Conservation (phyloP, 2,113 vertebrate species). For the Pelodiscus sinensis region DNA sequence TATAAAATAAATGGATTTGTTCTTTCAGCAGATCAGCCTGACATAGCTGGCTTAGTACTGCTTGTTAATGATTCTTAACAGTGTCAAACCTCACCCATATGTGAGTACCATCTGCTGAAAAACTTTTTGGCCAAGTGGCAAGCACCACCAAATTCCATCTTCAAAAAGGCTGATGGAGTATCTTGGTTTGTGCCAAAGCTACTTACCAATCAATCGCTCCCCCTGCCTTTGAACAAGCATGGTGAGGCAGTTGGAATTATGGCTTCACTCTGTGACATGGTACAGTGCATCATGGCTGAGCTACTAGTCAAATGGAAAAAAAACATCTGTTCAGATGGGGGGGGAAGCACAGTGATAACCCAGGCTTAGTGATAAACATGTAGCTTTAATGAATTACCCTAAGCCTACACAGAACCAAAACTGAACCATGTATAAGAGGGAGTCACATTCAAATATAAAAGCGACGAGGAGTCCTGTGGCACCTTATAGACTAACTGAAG, state of each 20-base stretch:
- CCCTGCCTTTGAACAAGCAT: background rate
- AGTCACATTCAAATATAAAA: background rate
- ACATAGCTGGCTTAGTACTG: constrained; percentile 14
- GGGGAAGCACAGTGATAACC: background rate
- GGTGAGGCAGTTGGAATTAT: background rate
- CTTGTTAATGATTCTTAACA: background rate
- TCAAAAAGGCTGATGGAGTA: background rate
- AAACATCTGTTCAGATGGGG: background rate
- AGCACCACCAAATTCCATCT: background rate
- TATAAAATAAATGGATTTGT: background rate
- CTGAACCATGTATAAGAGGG: background rate
- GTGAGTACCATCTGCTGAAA: constrained; percentile 37
- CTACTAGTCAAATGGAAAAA: background rate
- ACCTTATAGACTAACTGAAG: no score
- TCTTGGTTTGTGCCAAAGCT: background rate
- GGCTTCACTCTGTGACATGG: background rate
- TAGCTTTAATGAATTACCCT: background rate
- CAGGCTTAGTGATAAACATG: background rate
- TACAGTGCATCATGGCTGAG: background rate
- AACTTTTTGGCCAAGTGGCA: background rate
- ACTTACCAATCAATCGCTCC: background rate
- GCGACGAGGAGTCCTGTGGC: no score
- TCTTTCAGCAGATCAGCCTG: background rate
- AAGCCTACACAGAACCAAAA: background rate
- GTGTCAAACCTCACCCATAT: background rate